Base-by-base conservation (phyloP, 2,113 vertebrate genomes). In the Pagrus major region DNA sequence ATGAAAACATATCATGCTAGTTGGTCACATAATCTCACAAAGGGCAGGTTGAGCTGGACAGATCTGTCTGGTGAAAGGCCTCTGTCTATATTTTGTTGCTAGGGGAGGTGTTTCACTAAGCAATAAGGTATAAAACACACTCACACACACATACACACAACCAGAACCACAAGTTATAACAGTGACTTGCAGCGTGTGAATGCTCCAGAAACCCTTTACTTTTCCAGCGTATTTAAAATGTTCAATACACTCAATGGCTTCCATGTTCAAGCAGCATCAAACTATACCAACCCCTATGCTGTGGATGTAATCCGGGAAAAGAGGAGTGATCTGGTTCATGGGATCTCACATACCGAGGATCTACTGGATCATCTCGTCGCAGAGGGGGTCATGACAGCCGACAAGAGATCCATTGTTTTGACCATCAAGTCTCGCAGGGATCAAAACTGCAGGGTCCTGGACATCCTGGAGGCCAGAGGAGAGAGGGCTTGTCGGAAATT, bases 401-500 rank as follows among this genome's bases (percentile, higher is more conserved):
- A 93, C 29, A 95, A 93, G 88, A 94, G 83, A 85, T 83, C 91
- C 6, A 35, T 93, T 1, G 56, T 96, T 74, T 92, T 93, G 55
- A 93, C 93, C 86, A 94, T 96, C 65, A 86, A 85, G 78, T 94
- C 91, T 46, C 52, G 21, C 68, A 92, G 76, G 63, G 94, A 95
- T 80, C 96, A 95, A 86, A 96, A 93, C 76, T 91, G 93, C 29
- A 75, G 77, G n/a, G 66, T 96, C 68, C 88, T 97, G 80, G 95
- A 96, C 63, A 87, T 92, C 15, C 59, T 96, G 14, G 78, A 95
- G 75, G 95, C 94, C 61, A 94, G 92, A 79, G 96, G 96, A 59
- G 96, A 97, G 89, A 70, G 91, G 81, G 96, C 95, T 0, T 96
- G 95, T 73, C 92, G 93, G 3, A 93, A 95, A 21, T 96, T 96